Evolutionary conservation across 2,113 vertebrate species (phyloP).

Genomic region (Cryptomyrus ogoouensis): DNA sequence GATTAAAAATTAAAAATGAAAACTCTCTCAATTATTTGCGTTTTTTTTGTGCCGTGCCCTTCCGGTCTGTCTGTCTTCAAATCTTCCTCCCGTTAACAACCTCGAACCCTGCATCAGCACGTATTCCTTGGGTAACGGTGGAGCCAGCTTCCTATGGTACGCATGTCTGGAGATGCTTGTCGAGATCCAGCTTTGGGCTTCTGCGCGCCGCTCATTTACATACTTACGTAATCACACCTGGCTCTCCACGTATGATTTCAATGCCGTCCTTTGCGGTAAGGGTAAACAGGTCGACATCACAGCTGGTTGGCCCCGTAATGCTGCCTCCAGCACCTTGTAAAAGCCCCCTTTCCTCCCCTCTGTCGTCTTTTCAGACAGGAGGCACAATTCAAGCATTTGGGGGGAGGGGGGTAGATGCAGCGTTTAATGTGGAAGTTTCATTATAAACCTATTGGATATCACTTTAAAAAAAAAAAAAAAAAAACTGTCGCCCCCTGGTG

Average conservation of each 20-base stretch:
- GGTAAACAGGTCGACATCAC: background rate
- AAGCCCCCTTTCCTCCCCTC: background rate
- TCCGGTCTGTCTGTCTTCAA: background rate
- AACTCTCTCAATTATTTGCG: conserved; percentile 7
- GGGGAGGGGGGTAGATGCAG: background rate
- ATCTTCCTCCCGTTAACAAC: background rate
- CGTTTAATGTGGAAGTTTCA: background rate
- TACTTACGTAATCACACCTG: conserved; percentile 8
- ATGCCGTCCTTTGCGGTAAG: background rate
- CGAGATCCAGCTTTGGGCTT: background rate
- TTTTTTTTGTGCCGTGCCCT: background rate
- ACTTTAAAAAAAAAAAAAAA: background rate
- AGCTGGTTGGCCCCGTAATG: background rate
- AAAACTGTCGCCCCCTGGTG: background rate
- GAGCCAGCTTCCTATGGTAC: background rate
- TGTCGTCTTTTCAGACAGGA: background rate
- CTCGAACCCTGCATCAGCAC: background rate
- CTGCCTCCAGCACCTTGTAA: background rate
- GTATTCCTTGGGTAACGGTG: background rate
- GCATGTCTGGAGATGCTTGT: background rate
- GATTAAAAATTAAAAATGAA: conserved; percentile 33
- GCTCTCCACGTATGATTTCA: background rate
- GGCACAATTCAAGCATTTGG: background rate
- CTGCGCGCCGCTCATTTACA: background rate
- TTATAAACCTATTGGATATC: background rate